These are phyloP conservation scores for Aphelenchoides fujianensis DNA, from an alignment of 1,140 invertebrate species.

Conservation along the genomic window DNA sequence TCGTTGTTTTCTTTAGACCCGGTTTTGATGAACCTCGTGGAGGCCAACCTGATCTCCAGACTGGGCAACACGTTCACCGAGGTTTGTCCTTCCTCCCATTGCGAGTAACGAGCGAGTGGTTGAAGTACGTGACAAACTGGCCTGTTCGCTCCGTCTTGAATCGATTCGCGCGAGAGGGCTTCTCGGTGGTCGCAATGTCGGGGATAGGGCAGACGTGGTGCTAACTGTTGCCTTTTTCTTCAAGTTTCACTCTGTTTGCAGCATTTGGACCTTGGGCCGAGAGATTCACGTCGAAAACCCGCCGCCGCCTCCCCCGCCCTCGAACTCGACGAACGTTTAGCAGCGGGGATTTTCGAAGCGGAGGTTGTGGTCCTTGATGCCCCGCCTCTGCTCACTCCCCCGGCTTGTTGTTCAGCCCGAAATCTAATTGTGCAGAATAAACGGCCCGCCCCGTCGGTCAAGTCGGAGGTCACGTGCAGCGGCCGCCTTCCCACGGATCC, in stretches of 20 bases:
- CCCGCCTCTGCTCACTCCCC: not conserved
- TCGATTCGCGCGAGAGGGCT: not conserved
- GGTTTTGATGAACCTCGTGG: not conserved
- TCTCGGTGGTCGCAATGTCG: not conserved
- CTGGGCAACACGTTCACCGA: slow-evolving; percentile 6
- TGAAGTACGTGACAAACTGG: slow-evolving; percentile 6
- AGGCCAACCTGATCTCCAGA: not conserved
- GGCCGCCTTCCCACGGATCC: too few relatives aligned
- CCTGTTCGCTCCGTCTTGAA: not conserved
- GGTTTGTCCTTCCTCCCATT: not conserved
- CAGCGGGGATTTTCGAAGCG: too few relatives aligned
- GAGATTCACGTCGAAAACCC: not conserved
- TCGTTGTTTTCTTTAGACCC: not conserved
- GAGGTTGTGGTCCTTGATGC: too few relatives aligned
- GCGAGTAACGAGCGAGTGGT: not conserved
- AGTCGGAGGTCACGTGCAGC: too few relatives aligned
- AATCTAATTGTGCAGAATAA: not conserved
- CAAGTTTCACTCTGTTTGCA: not conserved
- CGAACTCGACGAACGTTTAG: too few relatives aligned
- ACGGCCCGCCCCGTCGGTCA: too few relatives aligned
- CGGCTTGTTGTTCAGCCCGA: not conserved
- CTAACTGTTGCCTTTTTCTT: not conserved
- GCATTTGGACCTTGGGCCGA: not conserved
- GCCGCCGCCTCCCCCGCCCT: not conserved
- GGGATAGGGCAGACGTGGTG: slow-evolving; percentile 9